Evolutionary conservation across 1,140 invertebrate species (phyloP), one percentile per base, ranked within the genome.

Genomic region (Dermatophagoides farinae): DNA sequence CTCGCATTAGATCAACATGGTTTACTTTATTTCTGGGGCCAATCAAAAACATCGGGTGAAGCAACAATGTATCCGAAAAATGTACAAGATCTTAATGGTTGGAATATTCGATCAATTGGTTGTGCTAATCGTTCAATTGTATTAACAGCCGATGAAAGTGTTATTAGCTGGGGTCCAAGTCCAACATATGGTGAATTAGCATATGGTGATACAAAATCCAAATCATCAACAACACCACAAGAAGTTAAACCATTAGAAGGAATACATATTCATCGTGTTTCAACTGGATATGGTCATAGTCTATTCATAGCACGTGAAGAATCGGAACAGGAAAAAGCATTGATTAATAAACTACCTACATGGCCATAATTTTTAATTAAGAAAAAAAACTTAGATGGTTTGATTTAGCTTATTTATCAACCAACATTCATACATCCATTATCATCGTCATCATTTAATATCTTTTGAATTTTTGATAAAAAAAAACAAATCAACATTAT

Each of bases 41-140:
- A 89, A 70, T 87, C 84, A 0, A 92, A 91, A 70, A 80, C 86
- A 37, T 85, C 85, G 1, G 89, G 89, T 0, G 88, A 93, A 70
- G 89, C 88, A 0, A 89, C 88, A 65, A 93, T 95, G 89, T 95
- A 95, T 70, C 89, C 89, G 0, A 93, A 95, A 71, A 86, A 88
- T 6, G 82, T 95, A 2, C 86, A 87, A 66, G 89, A 95, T 74
- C 73, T 95, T 1, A 80, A 81, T 64, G 88, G 89, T 0, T 93
- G 89, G 89, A 83, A 85, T 63, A 83, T 95, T 14, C 78, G 84
- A 57, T 80, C 81, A 65, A 77, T 92, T 39, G 87, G 81, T 5
- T 83, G 83, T 65, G 64, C 64, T 12, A 68, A 66, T 58, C 47
- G 57, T 0, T 87, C 84, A 49, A 83, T 91, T 55, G 80, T 92